phyloP scores from a whole-genome alignment of 2,888 invertebrate species.

The Orthosia gracilis region DNA sequence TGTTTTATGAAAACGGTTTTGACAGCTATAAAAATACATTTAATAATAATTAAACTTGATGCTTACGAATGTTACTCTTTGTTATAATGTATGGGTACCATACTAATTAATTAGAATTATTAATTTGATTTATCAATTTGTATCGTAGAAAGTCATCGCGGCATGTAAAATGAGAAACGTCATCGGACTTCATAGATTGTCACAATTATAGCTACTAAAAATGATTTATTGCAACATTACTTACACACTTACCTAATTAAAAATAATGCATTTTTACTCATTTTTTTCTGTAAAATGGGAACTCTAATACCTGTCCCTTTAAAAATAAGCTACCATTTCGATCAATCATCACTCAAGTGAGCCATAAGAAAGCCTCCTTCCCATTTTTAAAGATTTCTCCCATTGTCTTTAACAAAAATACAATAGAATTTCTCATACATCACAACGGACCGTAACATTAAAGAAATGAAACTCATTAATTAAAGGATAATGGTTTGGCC shows the following conservation, averaged over 20 bases:
- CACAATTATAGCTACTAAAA: too few relatives aligned
- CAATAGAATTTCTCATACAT: constrained; percentile 54
- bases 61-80: too few relatives aligned
- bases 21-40: too few relatives aligned
- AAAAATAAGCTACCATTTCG: constrained; percentile 17
- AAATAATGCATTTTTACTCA: background rate
- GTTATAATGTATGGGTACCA: too few relatives aligned
- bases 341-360: constrained; percentile 32
- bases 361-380: constrained; percentile 3
- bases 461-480: constrained; percentile 69
- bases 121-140: too few relatives aligned
- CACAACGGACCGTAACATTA: constrained; percentile 64
- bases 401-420: constrained; percentile 41
- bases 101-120: too few relatives aligned
- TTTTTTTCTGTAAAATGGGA: constrained; percentile 6
- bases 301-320: background rate
- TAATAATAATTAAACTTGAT: too few relatives aligned
- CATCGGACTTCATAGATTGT: too few relatives aligned
- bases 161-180: too few relatives aligned
- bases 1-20: too few relatives aligned
- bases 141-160: too few relatives aligned
- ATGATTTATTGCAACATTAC: background rate
- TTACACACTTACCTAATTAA: too few relatives aligned
- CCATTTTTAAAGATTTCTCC: constrained; percentile 49
- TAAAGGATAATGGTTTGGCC: constrained; percentile 75